These are phyloP conservation scores for Coenonympha glycerion DNA, from an alignment of 2,888 invertebrate species.

Conservation along the genomic window DNA sequence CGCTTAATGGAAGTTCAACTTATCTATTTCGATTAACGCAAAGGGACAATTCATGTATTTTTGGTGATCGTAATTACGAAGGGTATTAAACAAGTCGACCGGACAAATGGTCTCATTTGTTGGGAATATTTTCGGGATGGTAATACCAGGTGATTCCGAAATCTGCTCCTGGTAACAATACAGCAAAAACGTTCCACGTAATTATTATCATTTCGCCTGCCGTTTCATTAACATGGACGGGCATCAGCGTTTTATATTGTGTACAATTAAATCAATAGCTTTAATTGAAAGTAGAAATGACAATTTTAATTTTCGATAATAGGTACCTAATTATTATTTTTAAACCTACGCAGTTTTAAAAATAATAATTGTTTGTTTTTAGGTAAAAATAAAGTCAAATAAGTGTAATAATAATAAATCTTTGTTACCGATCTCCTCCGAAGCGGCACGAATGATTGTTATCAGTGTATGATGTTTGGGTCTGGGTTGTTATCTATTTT, in stretches of 20 bases:
- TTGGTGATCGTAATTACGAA: conserved; percentile 59
- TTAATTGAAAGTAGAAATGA: conserved; percentile 22
- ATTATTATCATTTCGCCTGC: conserved; percentile 68
- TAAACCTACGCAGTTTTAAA: background rate
- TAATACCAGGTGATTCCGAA: conserved; percentile 70
- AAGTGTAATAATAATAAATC: too few species aligned
- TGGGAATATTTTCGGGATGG: conserved; percentile 65
- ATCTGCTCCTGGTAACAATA: conserved; percentile 59
- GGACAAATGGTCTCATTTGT: conserved; percentile 66
- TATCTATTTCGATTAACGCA: conserved; percentile 17
- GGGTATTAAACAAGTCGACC: conserved; percentile 63
- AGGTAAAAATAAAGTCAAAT: too few species aligned
- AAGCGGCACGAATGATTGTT: too few species aligned
- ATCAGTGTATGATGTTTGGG: too few species aligned
- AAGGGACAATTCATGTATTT: conserved; percentile 38
- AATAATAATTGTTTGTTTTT: too few species aligned
- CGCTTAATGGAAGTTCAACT: conserved; percentile 4
- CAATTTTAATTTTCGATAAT: conserved; percentile 1
- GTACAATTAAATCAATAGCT: conserved; percentile 40
- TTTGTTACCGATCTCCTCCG: too few species aligned
- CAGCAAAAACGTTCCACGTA: conserved; percentile 65
- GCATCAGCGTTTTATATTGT: conserved; percentile 56
- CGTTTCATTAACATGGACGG: conserved; percentile 67
- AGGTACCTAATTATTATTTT: background rate
- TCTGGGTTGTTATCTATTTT: too few species aligned